Evolutionary conservation across 2,113 vertebrate genomes (phyloP), one percentile per base, ranked within the genome.

Genomic region (Triplophysa rosa): DNA sequence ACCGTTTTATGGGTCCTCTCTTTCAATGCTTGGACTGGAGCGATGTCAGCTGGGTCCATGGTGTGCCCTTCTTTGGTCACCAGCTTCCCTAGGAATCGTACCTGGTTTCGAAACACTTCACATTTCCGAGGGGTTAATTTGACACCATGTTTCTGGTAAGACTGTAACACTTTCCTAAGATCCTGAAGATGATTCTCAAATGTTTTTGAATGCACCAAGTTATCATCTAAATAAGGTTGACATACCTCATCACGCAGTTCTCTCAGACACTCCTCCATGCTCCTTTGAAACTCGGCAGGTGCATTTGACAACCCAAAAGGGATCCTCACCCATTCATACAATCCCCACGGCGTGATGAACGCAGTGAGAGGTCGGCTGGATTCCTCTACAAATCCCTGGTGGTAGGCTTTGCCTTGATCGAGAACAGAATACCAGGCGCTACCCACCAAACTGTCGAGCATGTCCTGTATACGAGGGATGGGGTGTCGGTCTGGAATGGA

Each of bases 111-210:
- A 33, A 80, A 79, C 7, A 85, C 8, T 13, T 82, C 79, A 85
- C 83, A 85, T 70, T 86, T 86, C 24, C 23, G n/a, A 2, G 79
- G 40, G 1, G 63, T 81, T 37, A 82, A 4, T 3, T 84, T 78
- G 0, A 85, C 52, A 26, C 83, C 49, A 47, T 86, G 69, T 0
- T 23, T 78, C 16, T 82, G 42, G 7, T 82, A 79, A 23, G 63
- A 62, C 7, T 66, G 54, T 10, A 82, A 19, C 6, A 78, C 47
- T 1, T 33, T 64, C 19, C 68, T 69, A n/a, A 81, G 2, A 14
- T 85, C 71, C 5, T 73, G 13, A 0, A 85, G 21, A 45, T 85
- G 71, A 16, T 84, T 6, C 1, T 82, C 24, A 29, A 74, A 86
- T n/a, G 62, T 73, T 16, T 81, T 54, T 1, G 29, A 59, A 16